phyloP scores from a whole-genome alignment of 2,797 vertebrate species.

The Todus mexicanus region DNA sequence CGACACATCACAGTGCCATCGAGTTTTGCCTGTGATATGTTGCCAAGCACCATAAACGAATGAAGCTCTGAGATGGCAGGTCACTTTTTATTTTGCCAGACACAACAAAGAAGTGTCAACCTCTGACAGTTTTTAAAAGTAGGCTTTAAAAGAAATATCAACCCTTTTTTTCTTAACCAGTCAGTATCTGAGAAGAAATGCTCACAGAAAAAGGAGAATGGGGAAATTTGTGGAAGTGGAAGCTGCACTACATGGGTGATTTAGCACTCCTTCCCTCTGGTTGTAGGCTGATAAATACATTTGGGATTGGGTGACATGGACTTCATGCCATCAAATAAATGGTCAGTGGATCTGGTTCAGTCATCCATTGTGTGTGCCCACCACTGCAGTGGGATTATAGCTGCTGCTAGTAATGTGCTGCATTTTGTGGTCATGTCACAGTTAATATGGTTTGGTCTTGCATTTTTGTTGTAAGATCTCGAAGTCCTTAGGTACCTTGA shows the following conservation, averaged over 20 bases:
- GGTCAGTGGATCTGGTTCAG: neutral
- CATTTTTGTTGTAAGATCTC: neutral
- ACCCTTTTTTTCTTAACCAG: neutral
- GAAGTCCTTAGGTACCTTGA: neutral
- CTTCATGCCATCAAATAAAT: neutral
- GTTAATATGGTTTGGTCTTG: neutral
- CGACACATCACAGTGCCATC: neutral
- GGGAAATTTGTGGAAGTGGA: neutral
- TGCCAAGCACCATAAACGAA: constrained; percentile 63
- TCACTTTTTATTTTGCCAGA: constrained; percentile 71
- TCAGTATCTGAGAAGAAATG: neutral
- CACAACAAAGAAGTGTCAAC: constrained; percentile 71
- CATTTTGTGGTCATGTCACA: neutral
- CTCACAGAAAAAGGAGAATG: neutral
- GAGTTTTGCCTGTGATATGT: constrained; percentile 39
- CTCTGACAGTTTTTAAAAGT: constrained; percentile 64
- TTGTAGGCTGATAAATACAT: neutral
- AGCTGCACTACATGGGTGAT: neutral
- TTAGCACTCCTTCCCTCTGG: neutral
- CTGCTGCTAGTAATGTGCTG: neutral
- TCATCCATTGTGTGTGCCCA: neutral
- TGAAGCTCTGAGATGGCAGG: constrained; percentile 66
- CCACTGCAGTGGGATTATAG: neutral
- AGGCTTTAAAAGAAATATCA: constrained; percentile 39
- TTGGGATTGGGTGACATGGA: neutral